Evolutionary conservation across 2,113 vertebrate genomes (phyloP), one percentile per base, ranked within the genome.

Genomic region (Anas platyrhynchos): DNA sequence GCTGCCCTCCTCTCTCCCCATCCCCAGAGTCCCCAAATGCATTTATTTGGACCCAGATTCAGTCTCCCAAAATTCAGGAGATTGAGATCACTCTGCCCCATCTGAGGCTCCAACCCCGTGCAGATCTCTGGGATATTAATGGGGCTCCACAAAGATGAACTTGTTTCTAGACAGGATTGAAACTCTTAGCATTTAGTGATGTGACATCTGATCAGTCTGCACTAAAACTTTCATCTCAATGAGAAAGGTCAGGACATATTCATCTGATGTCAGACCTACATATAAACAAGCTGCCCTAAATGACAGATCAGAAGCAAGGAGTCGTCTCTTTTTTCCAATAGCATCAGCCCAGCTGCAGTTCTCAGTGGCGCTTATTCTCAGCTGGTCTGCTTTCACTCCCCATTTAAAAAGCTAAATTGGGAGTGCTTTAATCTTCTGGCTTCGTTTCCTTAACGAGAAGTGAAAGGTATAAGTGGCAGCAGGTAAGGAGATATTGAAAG

Each of bases 381-480:
- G 89, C 96, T 95, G 94, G 86, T 97, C 94, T 96, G 94, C 95
- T 96, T 96, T 94, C 83, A 91, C 79, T 94, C 96, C 61, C 84
- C 73, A 92, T 94, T 96, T 96, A 93, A 93, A 96, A 96, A 94
- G 34, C 95, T 89, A 88, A 91, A 97, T 95, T 94, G 52, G 93
- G 89, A 96, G 73, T 83, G 65, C 84, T 95, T 97, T 96, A 95
- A 96, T 94, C 94, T 96, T 95, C 91, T 87, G 32, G 10, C 36
- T 95, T 95, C 15, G 0, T 96, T 91, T 96, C 86, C 90, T 94
- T 97, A 95, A 81, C 88, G 93, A 96, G 72, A 97, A 97, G 83
- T 93, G 96, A 97, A 97, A 97, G 92, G 86, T 92, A 89, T 95
- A 97, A 97, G 92, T 93, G 92, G 73, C 79, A 95, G 38, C 71